A percentile compares a stretch with the other conserved stretches of the same genome.
Evolutionary conservation across 2,888 invertebrate genomes (phyloP).

Genomic region (Microplitis deprimator): DNA sequence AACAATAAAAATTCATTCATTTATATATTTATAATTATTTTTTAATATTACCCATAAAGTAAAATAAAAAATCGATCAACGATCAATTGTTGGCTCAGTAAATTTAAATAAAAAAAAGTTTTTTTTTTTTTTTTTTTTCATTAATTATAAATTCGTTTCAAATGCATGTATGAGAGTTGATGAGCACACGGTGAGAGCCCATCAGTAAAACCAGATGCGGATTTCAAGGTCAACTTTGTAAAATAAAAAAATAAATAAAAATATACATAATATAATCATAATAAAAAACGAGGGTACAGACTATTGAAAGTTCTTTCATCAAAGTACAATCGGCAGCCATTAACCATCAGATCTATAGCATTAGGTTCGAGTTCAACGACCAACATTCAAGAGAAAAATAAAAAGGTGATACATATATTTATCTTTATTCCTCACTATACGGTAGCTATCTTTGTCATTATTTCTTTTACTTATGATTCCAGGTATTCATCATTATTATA

Average conservation of each 20-base stretch:
- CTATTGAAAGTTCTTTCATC: neutral
- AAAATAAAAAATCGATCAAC: conserved; percentile 5
- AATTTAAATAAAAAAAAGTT: neutral
- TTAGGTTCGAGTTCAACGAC: conserved; percentile 16
- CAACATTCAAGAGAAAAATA: conserved; percentile 7
- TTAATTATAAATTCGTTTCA: neutral
- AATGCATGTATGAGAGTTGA: neutral
- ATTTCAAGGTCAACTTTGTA: too few relatives aligned
- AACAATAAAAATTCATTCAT: neutral
- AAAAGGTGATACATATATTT: neutral
- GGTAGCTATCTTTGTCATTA: neutral
- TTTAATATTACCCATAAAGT: neutral
- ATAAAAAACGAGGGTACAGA: too few relatives aligned
- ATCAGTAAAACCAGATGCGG: too few relatives aligned
- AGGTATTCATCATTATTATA: conserved; percentile 11
- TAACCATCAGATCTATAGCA: conserved; percentile 5
- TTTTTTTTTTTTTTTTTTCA: neutral
- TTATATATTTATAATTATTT: neutral
- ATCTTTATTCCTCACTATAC: neutral
- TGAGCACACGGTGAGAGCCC: too few relatives aligned
- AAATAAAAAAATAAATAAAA: too few relatives aligned
- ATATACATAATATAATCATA: too few relatives aligned
- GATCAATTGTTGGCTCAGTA: neutral
- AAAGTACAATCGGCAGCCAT: neutral
- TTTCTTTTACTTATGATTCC: neutral